phyloP scores from a whole-genome alignment of 2,797 vertebrate species.

The Megalops cyprinoides region DNA sequence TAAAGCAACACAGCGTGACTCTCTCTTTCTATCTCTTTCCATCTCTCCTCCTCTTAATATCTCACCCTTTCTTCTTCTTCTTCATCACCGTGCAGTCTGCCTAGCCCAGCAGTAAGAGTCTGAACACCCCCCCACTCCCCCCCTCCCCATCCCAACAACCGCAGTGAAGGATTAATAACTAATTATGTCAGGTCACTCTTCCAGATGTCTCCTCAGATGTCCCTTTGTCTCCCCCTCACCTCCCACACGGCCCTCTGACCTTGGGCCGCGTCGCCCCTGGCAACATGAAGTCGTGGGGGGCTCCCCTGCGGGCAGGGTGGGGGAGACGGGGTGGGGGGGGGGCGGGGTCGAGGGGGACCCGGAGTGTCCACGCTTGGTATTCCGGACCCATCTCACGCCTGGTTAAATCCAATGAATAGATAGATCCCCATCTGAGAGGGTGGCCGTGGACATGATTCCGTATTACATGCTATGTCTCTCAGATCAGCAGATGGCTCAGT shows the following conservation, averaged over 20 bases:
- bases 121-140: conserved; percentile 81
- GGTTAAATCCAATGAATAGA: conserved; percentile 98
- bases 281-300: conserved; percentile 84
- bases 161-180: conserved; percentile 94
- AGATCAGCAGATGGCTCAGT: conserved; percentile 94
- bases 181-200: conserved; percentile 98
- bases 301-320: conserved; percentile 51
- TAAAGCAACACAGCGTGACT: no score
- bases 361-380: conserved; percentile 88
- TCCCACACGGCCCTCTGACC: conserved; percentile 94
- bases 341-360: conserved; percentile 53
- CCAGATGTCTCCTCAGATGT: conserved; percentile 97
- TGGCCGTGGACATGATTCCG: conserved; percentile 93
- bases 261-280: conserved; percentile 88
- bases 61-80: not conserved
- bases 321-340: conserved; percentile 39
- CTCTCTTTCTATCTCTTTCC: conserved; percentile 68
- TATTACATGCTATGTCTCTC: conserved; percentile 92
- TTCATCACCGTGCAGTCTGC: no score
- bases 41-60: conserved; percentile 74
- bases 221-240: conserved; percentile 87
- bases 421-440: conserved; percentile 84
- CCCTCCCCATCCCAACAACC: conserved; percentile 68
- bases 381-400: conserved; percentile 89
- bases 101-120: conserved; percentile 80